phyloP scores from a whole-genome alignment of 2,888 invertebrate species.

The Eristalis intricaria region DNA sequence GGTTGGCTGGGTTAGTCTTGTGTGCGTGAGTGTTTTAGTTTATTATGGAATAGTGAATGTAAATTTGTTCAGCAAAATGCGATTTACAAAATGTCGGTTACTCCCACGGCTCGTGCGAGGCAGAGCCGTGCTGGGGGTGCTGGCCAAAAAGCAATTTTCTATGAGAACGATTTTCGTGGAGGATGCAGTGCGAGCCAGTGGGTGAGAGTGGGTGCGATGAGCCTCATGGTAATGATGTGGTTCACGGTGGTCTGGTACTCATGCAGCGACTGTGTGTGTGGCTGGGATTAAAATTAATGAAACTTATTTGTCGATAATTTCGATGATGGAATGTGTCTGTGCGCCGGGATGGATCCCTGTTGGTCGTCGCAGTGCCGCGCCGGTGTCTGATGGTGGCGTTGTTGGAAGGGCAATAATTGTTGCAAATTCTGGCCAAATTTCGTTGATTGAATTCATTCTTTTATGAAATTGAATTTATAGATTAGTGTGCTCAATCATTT shows the following conservation, averaged over 20 bases:
- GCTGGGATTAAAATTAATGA: slow-evolving; percentile 66
- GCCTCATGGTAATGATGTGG: slow-evolving; percentile 60
- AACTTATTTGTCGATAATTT: slow-evolving; percentile 65
- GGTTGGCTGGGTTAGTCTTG: slow-evolving; percentile 65
- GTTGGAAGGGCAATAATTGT: slow-evolving; percentile 32
- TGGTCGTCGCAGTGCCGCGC: background rate
- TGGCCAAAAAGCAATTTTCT: slow-evolving; percentile 62
- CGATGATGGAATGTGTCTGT: slow-evolving; percentile 49
- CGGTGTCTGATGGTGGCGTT: background rate
- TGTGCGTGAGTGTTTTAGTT: slow-evolving; percentile 60
- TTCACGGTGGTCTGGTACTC: slow-evolving; percentile 45
- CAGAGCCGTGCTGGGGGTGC: background rate
- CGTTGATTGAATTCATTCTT: slow-evolving; percentile 65
- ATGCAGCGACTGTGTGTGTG: slow-evolving; percentile 39
- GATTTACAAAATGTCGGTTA: slow-evolving; percentile 56
- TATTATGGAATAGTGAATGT: slow-evolving; percentile 68
- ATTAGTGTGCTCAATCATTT: slow-evolving; percentile 41
- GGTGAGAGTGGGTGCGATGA: background rate
- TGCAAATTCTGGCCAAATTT: slow-evolving; percentile 41
- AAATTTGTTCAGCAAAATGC: slow-evolving; percentile 67
- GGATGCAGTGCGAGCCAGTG: background rate
- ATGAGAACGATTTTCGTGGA: slow-evolving; percentile 30
- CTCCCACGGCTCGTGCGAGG: background rate
- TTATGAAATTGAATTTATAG: slow-evolving; percentile 64
- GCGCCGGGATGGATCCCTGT: background rate